Percentiles rank a stretch among this genome's conserved stretches.
phyloP scores from a whole-genome alignment of 2,888 invertebrate genomes.

The Eupithecia exiguata region DNA sequence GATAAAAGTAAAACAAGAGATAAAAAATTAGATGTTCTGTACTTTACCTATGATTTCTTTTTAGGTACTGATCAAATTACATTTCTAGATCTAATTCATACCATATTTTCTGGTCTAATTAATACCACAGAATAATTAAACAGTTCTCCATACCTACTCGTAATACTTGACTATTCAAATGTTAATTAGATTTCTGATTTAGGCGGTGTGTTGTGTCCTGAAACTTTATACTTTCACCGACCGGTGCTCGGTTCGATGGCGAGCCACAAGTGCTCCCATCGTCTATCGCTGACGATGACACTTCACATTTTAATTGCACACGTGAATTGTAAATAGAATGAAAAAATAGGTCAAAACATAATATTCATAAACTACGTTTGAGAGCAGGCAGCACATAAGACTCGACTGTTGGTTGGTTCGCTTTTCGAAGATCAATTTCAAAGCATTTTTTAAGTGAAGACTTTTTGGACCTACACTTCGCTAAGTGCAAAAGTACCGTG shows the following conservation, averaged over 20 bases:
- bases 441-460: neutral
- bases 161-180: no score
- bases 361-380: neutral
- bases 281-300: constrained; percentile 24
- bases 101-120: no score
- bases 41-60: no score
- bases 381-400: neutral
- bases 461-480: neutral
- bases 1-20: no score
- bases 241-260: constrained; percentile 18
- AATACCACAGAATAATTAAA: no score
- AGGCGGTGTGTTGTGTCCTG: neutral
- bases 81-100: no score
- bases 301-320: constrained; percentile 39
- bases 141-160: no score
- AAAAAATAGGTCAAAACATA: neutral
- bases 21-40: no score
- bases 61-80: no score
- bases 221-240: neutral
- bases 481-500: constrained; percentile 1
- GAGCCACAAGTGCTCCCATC: constrained; percentile 24
- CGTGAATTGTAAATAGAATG: constrained; percentile 18
- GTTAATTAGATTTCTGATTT: neutral
- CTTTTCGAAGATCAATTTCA: neutral
- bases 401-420: neutral